phyloP scores from a whole-genome alignment of 1,140 invertebrate genomes.

The Hesperophylax magnus region DNA sequence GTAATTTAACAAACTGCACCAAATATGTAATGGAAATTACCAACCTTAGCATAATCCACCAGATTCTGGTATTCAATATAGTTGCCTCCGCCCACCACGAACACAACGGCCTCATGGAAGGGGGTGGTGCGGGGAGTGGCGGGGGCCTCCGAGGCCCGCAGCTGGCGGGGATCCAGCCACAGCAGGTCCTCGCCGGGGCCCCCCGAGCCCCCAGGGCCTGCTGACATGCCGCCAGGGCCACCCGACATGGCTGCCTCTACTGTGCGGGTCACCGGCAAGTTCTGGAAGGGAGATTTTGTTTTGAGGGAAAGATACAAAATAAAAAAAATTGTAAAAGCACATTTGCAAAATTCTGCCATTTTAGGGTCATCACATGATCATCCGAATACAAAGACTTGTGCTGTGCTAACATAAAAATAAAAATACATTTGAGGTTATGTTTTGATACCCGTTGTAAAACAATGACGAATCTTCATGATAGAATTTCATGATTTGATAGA shows the following conservation, averaged over 20 bases:
- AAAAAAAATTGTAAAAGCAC: no score
- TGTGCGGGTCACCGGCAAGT: slow-evolving; percentile 65
- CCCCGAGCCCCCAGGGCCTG: slow-evolving; percentile 22
- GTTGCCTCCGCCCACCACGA: slow-evolving; percentile 98
- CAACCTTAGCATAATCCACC: slow-evolving; percentile 92
- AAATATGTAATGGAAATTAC: not conserved
- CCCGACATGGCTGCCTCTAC: slow-evolving; percentile 64
- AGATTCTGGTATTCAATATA: slow-evolving; percentile 99
- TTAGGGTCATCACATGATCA: no score
- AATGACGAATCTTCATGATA: no score
- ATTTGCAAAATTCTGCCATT: no score
- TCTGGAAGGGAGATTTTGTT: slow-evolving; percentile 56
- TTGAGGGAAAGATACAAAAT: no score
- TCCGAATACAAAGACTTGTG: no score
- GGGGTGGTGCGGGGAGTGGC: slow-evolving; percentile 67
- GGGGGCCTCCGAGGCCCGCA: slow-evolving; percentile 61
- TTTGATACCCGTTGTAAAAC: no score
- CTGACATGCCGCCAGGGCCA: slow-evolving; percentile 46
- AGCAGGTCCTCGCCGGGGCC: slow-evolving; percentile 58
- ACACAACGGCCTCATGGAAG: slow-evolving; percentile 94
- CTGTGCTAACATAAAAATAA: no score
- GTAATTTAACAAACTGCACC: not conserved
- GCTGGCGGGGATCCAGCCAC: slow-evolving; percentile 66
- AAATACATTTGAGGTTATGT: no score
- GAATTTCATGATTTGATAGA: no score